Evolutionary conservation across 1,140 invertebrate genomes (phyloP), one percentile per base, ranked within the genome.

Genomic region (Ladona fulva): DNA sequence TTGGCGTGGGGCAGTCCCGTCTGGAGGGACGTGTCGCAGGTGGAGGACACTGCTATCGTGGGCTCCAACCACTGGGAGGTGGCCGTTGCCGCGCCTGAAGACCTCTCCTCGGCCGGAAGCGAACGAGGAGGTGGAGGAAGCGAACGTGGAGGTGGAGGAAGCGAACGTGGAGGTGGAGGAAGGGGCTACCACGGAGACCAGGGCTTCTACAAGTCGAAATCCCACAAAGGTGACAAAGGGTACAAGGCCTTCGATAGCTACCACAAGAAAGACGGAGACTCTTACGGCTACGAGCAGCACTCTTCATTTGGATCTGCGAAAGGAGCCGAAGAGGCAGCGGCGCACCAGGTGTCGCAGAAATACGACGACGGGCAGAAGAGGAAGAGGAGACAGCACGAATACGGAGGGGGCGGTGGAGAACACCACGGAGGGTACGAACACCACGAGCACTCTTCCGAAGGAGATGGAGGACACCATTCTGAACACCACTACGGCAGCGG

Each of bases 191-290:
- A 91, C 76, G 90, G 90, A 42, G 88, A 90, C 78, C 88, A 91
- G 77, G 91, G 91, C 1, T 92, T 90, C 83, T 86, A 88, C 59
- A 87, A 88, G 79, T 88, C 88, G 81, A 88, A 87, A 82, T 85
- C 87, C 24, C 90, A 88, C 80, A 89, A 90, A 78, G 91, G 90
- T 11, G 89, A 90, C 81, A 88, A 90, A 80, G 91, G 91, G 0
- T 92, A 92, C 86, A 90, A 92, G 82, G 89, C 88, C 79, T 89
- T 89, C 80, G 91, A 92, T 82, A 90, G 89, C 66, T 92, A 88
- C 84, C 91, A 92, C 84, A 91, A 92, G 83, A 90, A 89, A 82
- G 88, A 89, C 24, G 90, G 90, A 1, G 91, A 92, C 83, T 87
- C 89, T 81, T 92, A 91, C 82, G 91, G 89, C 74, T 90, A 90